A percentile compares a stretch with the other conserved stretches of the same genome.
These are phyloP conservation scores for Phallusia fumigata DNA, from an alignment of 23 tunicate species.

Conservation along the genomic window DNA sequence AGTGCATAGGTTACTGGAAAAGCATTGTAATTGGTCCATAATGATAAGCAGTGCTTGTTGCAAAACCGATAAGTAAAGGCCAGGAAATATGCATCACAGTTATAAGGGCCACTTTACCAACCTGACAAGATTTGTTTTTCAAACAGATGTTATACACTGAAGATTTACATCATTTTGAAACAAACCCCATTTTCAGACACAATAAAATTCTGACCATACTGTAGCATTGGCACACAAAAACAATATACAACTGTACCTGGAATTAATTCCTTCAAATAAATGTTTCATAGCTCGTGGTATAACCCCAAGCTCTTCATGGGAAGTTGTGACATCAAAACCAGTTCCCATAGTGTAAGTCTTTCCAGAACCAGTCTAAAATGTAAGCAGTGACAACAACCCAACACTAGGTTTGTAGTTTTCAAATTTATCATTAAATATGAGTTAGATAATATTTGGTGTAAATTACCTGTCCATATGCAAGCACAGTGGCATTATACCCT, in stretches of 20 bases:
- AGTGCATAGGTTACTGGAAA: too few relatives aligned
- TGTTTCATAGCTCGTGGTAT: constrained; percentile 93
- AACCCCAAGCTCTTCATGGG: constrained; percentile 66
- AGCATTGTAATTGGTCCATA: too few relatives aligned
- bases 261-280: constrained; percentile 66
- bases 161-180: too few relatives aligned
- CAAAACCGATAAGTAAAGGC: too few relatives aligned
- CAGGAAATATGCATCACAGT: too few relatives aligned
- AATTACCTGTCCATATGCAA: constrained; percentile 96
- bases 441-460: background rate
- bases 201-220: too few relatives aligned
- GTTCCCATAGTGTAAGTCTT: constrained; percentile 99
- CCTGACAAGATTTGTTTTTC: background rate
- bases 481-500: constrained; percentile 97
- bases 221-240: too few relatives aligned
- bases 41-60: too few relatives aligned
- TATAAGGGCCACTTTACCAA: background rate
- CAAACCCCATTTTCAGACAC: too few relatives aligned
- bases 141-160: background rate
- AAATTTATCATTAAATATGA: background rate
- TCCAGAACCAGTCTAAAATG: constrained; percentile 88
- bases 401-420: background rate
- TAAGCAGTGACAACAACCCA: background rate
- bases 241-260: constrained; percentile 44
- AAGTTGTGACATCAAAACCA: constrained; percentile 83